phyloP scores from a whole-genome alignment of 2,888 invertebrate genomes.

The Cerceris ruficornis region DNA sequence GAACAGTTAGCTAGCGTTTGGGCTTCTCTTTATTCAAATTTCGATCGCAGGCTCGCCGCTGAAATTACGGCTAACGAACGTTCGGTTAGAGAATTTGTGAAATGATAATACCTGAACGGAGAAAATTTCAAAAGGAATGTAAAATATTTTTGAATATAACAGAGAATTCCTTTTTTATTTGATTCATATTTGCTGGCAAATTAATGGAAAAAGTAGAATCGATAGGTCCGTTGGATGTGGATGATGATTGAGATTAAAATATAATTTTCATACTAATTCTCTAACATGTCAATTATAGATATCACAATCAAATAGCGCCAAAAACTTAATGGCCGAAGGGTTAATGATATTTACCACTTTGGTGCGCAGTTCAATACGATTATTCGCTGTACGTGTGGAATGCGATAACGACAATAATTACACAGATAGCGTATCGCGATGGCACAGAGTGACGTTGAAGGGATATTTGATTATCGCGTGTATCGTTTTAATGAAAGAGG shows the following conservation, averaged over 20 bases:
- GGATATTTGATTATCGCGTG: constrained; percentile 58
- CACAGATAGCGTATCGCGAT: constrained; percentile 31
- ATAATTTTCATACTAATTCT: not conserved
- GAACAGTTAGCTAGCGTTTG: constrained; percentile 10
- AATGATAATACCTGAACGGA: no score
- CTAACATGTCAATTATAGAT: not conserved
- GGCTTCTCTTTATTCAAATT: constrained; percentile 35
- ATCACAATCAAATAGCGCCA: not conserved
- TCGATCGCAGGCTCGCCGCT: not conserved
- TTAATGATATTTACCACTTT: constrained; percentile 3
- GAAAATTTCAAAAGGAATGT: no score
- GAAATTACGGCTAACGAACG: not conserved
- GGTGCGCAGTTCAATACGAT: constrained; percentile 20
- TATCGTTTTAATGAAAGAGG: constrained; percentile 61
- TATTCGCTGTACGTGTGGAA: constrained; percentile 21
- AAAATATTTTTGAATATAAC: no score
- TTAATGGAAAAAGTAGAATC: no score
- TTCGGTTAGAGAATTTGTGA: not conserved
- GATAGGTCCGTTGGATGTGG: no score
- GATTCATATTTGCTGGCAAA: no score
- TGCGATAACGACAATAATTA: constrained; percentile 44
- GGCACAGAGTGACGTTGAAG: constrained; percentile 45
- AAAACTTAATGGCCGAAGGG: not conserved
- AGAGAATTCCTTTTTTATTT: no score
- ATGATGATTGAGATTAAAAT: not conserved